Percentiles rank a stretch among this genome's conserved stretches.
Conservation (phyloP, 2,888 invertebrate species). For the Boloria euphrosyne region DNA sequence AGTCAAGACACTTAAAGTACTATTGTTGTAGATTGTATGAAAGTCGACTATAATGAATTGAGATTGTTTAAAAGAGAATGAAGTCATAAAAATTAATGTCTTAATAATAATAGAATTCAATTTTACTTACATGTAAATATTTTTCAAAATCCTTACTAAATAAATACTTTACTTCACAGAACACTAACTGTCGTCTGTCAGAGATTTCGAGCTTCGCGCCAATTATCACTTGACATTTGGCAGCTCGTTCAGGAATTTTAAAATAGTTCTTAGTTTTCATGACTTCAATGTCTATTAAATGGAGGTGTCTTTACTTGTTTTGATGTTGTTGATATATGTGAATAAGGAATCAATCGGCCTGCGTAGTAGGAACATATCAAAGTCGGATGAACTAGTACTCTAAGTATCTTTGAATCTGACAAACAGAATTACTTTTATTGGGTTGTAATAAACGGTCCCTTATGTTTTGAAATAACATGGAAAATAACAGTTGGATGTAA, state of each 20-base stretch:
- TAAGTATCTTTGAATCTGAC: slow-evolving; percentile 80
- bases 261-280: slow-evolving; percentile 25
- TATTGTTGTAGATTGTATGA: slow-evolving; percentile 70
- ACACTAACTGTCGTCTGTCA: background rate
- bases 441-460: slow-evolving; percentile 57
- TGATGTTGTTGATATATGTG: slow-evolving; percentile 81
- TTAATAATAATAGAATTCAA: slow-evolving; percentile 10
- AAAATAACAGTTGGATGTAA: slow-evolving; percentile 77
- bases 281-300: slow-evolving; percentile 51
- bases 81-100: slow-evolving; percentile 41
- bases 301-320: slow-evolving; percentile 75
- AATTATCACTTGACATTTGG: slow-evolving; percentile 10
- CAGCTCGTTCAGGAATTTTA: slow-evolving; percentile 33
- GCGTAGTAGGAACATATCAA: slow-evolving; percentile 73
- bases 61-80: slow-evolving; percentile 51
- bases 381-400: slow-evolving; percentile 75
- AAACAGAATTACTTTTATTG: slow-evolving; percentile 48
- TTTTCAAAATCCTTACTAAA: background rate
- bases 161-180: background rate
- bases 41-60: slow-evolving; percentile 49
- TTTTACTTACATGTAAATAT: slow-evolving; percentile 9
- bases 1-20: slow-evolving; percentile 81
- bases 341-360: slow-evolving; percentile 77
- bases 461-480: slow-evolving; percentile 69
- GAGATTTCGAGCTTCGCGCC: slow-evolving; percentile 21